These are phyloP conservation scores for Sinocyclocheilus anshuiensis DNA, from an alignment of 2,113 vertebrate species.

Conservation along the genomic window DNA sequence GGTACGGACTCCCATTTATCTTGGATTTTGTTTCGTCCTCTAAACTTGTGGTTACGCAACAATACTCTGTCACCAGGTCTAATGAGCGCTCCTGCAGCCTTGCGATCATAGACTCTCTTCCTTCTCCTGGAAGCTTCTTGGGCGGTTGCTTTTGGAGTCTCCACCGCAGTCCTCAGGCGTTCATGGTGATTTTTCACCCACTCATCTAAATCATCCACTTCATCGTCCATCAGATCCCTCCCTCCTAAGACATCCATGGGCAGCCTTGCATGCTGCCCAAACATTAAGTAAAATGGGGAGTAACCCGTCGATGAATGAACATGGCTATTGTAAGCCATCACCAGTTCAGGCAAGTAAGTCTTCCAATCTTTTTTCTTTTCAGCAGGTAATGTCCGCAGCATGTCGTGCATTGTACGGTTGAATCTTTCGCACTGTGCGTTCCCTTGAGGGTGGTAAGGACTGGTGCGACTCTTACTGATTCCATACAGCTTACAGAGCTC, in stretches of 20 bases:
- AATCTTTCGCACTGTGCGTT: not conserved
- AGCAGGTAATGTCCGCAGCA: no score
- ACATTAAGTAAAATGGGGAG: not conserved
- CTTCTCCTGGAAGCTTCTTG: conserved; percentile 11
- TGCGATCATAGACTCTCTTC: not conserved
- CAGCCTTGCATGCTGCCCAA: not conserved
- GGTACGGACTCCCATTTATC: not conserved
- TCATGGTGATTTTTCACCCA: conserved; percentile 9
- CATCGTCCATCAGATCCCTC: not conserved
- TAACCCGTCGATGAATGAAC: not conserved
- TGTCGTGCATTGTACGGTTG: no score
- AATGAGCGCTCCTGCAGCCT: not conserved
- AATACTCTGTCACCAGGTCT: conserved; percentile 28
- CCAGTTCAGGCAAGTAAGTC: no score
- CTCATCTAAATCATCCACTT: conserved; percentile 13
- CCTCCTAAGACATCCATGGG: not conserved
- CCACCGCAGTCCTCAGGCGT: not conserved
- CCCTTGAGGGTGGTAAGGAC: not conserved
- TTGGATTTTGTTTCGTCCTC: not conserved
- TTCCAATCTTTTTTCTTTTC: no score
- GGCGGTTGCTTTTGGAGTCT: not conserved
- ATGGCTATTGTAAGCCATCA: no score
- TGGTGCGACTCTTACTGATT: not conserved
- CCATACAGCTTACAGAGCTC: not conserved
- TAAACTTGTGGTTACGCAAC: not conserved